Evolutionary conservation across 2,797 vertebrate genomes (phyloP).

Genomic region (Lepilemur ruficaudatus): DNA sequence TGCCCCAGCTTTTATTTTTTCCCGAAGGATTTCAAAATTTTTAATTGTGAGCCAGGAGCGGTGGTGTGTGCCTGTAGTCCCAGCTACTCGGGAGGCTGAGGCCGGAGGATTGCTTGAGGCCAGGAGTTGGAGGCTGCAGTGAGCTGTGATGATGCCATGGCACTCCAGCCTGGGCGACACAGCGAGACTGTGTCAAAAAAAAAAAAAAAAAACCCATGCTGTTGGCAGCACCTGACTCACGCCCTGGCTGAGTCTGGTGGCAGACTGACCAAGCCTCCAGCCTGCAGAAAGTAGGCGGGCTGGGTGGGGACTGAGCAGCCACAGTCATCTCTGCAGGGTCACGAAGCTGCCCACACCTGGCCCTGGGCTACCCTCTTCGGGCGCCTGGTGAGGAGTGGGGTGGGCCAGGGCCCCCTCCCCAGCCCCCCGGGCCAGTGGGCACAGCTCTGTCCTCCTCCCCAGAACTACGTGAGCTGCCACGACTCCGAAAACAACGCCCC

Average conservation of each 20-base stretch:
- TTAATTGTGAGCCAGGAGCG: background rate
- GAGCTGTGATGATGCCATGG: background rate
- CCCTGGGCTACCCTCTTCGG: background rate
- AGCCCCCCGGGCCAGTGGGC: background rate
- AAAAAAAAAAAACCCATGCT: background rate
- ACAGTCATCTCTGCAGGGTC: background rate
- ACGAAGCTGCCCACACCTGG: background rate
- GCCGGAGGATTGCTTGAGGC: background rate
- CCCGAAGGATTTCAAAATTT: no score
- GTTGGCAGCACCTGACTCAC: background rate
- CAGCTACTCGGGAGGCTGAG: background rate
- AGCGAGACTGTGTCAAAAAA: background rate
- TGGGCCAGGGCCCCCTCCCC: background rate
- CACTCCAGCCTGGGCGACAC: background rate
- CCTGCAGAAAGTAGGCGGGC: background rate
- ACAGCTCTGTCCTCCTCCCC: background rate
- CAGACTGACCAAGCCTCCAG: background rate
- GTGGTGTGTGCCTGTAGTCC: background rate
- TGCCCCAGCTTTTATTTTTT: background rate
- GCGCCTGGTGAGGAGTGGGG: rapidly evolving
- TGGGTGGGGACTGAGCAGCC: background rate
- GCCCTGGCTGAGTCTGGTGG: background rate
- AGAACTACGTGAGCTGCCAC: conserved; percentile 72
- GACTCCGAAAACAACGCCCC: rapidly evolving
- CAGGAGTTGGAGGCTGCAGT: background rate